Conservation (phyloP, 2,797 vertebrate species). For the Stomatorhinus walkeri region DNA sequence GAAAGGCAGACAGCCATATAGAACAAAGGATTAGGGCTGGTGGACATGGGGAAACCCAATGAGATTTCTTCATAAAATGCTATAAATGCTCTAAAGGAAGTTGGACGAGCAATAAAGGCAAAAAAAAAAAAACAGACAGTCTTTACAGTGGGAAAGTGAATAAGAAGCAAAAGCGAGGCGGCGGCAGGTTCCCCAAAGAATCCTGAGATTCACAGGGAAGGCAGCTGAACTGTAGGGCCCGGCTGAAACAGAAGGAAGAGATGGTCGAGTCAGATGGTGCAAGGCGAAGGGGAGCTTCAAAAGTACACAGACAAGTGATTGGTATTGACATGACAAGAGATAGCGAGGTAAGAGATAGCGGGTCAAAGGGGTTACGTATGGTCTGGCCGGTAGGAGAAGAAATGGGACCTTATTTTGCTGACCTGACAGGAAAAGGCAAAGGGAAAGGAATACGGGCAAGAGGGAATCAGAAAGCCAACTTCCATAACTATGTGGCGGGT, state of each 20-base stretch:
- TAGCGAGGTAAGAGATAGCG: neutral
- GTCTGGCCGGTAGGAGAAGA: conserved; percentile 1
- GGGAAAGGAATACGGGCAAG: neutral
- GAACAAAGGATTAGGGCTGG: neutral
- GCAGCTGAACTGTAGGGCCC: neutral
- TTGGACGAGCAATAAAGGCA: neutral
- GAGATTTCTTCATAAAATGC: neutral
- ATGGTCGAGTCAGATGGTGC: neutral
- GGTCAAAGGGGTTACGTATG: neutral
- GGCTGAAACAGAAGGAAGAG: neutral
- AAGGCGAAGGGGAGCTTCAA: neutral
- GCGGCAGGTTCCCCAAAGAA: neutral
- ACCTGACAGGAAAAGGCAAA: conserved; percentile 24
- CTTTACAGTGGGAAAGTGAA: neutral
- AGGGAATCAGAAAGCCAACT: neutral
- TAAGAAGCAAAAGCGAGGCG: neutral
- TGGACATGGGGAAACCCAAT: neutral
- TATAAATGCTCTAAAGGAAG: neutral
- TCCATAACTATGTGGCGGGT: neutral
- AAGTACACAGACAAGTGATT: neutral
- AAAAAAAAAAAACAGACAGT: neutral
- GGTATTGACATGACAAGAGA: neutral
- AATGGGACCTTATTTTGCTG: conserved; percentile 42
- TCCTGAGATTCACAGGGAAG: neutral
- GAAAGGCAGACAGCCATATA: neutral